A percentile compares a stretch with the other conserved stretches of the same genome.
Conservation (phyloP, 2,113 vertebrate genomes). For the Rhea pennata region DNA sequence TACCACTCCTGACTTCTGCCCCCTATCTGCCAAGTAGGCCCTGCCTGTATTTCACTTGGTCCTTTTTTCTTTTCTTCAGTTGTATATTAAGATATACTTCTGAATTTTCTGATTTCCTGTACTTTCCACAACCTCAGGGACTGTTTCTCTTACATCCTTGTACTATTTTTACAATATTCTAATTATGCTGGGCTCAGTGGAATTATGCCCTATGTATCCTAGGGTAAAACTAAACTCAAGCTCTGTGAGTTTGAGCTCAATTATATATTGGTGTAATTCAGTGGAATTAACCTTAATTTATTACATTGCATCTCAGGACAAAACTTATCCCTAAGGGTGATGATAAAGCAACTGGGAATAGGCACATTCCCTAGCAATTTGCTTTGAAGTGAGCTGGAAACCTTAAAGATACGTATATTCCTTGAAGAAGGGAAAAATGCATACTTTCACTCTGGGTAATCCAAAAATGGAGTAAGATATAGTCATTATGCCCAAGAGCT, state of each 20-base stretch:
- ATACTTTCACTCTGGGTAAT: accelerated
- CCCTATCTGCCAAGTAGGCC: neutral
- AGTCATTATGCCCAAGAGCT: neutral
- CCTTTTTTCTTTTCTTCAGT: accelerated
- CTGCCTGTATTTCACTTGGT: neutral
- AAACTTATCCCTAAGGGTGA: neutral
- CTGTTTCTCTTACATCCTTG: neutral
- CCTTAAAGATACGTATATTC: accelerated
- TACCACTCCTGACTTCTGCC: neutral
- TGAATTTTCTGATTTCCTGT: neutral
- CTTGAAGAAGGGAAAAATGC: neutral
- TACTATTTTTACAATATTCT: slow-evolving; percentile 30
- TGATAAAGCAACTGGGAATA: neutral
- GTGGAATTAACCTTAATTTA: neutral
- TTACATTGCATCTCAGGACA: neutral
- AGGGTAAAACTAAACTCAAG: neutral
- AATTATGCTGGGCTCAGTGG: neutral
- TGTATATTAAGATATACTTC: neutral
- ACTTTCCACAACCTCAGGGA: neutral
- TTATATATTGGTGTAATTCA: neutral
- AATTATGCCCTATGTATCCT: neutral
- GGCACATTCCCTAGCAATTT: neutral
- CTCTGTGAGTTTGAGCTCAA: neutral
- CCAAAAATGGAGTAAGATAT: accelerated
- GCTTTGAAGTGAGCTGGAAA: neutral